Evolutionary conservation across 2,797 vertebrate species (phyloP).

Genomic region (Myotis myotis): DNA sequence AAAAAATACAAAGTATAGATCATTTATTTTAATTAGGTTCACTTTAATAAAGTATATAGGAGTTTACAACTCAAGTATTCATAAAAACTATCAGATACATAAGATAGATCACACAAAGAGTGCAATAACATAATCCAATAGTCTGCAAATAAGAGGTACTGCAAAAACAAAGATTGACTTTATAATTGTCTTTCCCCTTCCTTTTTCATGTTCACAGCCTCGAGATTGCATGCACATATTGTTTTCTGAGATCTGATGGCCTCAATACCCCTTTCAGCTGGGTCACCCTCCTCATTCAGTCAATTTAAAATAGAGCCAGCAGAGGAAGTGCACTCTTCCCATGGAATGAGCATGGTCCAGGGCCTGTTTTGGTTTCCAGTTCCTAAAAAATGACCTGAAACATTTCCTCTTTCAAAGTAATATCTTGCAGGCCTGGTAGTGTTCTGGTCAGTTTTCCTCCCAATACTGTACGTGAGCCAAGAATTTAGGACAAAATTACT

Average conservation of each 20-base stretch:
- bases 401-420: slow-evolving; percentile 31
- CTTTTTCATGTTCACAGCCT: slow-evolving; percentile 35
- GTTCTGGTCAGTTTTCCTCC: background rate
- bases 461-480: background rate
- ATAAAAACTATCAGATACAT: slow-evolving; percentile 74
- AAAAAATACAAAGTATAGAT: slow-evolving; percentile 57
- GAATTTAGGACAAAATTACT: background rate
- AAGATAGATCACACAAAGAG: slow-evolving; percentile 62
- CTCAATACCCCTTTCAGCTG: slow-evolving; percentile 21
- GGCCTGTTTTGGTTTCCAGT: slow-evolving; percentile 50
- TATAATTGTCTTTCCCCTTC: background rate
- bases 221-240: background rate
- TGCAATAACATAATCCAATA: slow-evolving; percentile 65
- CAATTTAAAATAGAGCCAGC: slow-evolving; percentile 48
- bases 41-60: slow-evolving; percentile 84
- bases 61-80: slow-evolving; percentile 82
- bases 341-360: slow-evolving; percentile 20
- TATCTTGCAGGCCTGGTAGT: background rate
- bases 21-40: slow-evolving; percentile 68
- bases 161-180: slow-evolving; percentile 51
- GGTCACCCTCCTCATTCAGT: slow-evolving; percentile 20
- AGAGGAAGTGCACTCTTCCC: slow-evolving; percentile 47
- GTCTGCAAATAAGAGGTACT: slow-evolving; percentile 69
- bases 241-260: slow-evolving; percentile 42
- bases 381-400: slow-evolving; percentile 43